Evolutionary conservation across 2,113 vertebrate species (phyloP), one percentile per base, ranked within the genome.

Genomic region (Prolemur simus): DNA sequence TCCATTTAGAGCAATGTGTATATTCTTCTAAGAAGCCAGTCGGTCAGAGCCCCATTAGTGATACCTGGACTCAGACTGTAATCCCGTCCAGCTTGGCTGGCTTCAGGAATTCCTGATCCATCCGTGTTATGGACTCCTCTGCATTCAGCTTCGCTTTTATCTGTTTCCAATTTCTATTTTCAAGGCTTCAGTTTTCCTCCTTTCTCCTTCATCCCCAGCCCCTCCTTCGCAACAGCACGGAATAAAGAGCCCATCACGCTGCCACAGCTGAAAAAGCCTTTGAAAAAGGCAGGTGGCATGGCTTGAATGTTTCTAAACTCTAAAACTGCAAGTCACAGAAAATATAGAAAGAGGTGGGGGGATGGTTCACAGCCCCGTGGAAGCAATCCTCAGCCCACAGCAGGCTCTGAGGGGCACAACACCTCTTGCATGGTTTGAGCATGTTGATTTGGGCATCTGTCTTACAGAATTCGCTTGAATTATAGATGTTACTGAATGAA

Each of bases 401-500:
- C 3, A 18, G 91, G 54, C 49, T n/a, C 45, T 6, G 1, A 34
- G 23, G 37, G 32, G 3, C 66, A 34, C 63, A 15, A 0, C 0
- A 52, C 73, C 42, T 66, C 89, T 17, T 32, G 78, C 37, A 2
- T 20, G 37, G 54, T 49, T 54, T 66, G 66, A 54, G 74, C 0
- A 5, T 14, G 8, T 87, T 66, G 88, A 69, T 68, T 49, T 74
- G 81, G 68, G 78, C 83, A 37, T 93, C 95, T 91, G 83, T 92
- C 89, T 97, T 93, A 42, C 74, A 47, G 74, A 96, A 68, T 88
- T 69, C 1, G 0, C 66, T 45, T 97, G 89, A 96, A 97, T 95
- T 96, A 96, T 94, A 93, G 89, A 96, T 93, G 92, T 93, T 54
- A 45, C 87, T 85, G 96, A 96, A 93, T 91, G 95, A 94, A 96